These are phyloP conservation scores for Spermophilus dauricus DNA, from an alignment of 2,113 vertebrate genomes.

Conservation along the genomic window DNA sequence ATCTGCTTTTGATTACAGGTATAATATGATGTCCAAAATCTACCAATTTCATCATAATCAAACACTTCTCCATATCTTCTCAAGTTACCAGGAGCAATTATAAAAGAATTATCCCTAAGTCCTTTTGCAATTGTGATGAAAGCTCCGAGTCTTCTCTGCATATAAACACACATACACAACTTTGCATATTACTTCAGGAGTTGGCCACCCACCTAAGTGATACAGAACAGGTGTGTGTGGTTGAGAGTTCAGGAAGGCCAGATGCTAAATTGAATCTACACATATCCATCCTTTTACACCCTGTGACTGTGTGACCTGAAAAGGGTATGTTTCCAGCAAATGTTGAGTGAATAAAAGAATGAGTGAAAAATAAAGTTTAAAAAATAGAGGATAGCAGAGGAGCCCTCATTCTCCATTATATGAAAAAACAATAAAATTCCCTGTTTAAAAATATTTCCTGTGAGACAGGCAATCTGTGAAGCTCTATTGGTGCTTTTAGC, in stretches of 20 bases:
- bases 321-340: not conserved
- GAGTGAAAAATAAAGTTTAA: not conserved
- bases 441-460: not conserved
- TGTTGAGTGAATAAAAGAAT: not conserved
- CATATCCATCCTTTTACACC: not conserved
- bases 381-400: not conserved
- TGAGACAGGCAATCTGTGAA: not conserved
- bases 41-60: conserved; percentile 24
- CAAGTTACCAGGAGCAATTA: conserved; percentile 15
- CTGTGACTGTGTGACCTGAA: not conserved
- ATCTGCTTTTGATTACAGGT: not conserved
- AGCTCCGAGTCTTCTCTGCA: not conserved
- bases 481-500: not conserved
- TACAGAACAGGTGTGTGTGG: not conserved
- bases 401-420: not conserved
- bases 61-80: not conserved
- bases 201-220: not conserved
- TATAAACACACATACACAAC: not conserved
- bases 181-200: not conserved
- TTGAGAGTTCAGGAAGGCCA: not conserved
- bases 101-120: not conserved
- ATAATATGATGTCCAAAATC: conserved; percentile 5
- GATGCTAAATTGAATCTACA: not conserved
- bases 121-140: not conserved
- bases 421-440: not conserved